A percentile compares a stretch with the other conserved stretches of the same genome.
phyloP scores from a whole-genome alignment of 53 echinoderm and acorn worm species.

The Zoroaster sp. region DNA sequence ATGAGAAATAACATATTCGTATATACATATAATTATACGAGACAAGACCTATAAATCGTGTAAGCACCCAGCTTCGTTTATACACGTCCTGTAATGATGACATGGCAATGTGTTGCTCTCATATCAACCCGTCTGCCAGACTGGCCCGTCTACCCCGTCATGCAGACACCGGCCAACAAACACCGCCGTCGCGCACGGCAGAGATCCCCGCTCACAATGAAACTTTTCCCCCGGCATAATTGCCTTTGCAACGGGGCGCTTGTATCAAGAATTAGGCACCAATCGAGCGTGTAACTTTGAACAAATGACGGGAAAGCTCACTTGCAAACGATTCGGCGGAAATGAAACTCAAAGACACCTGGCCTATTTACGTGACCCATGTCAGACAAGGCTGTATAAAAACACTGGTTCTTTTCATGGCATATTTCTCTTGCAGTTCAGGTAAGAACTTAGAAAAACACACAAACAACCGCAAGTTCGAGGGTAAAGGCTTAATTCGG shows the following conservation, averaged over 20 bases:
- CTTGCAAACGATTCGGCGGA: slow-evolving; percentile 36
- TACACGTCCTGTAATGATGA: too few relatives aligned
- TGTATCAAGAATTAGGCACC: slow-evolving; percentile 39
- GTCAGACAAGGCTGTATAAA: slow-evolving; percentile 23
- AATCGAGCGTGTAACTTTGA: slow-evolving; percentile 36
- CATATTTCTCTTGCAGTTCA: slow-evolving; percentile 16
- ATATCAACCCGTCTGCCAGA: too few relatives aligned
- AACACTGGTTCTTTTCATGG: neutral
- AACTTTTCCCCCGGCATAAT: neutral
- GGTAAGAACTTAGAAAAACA: neutral
- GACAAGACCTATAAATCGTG: too few relatives aligned
- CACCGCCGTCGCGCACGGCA: neutral
- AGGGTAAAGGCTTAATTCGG: neutral
- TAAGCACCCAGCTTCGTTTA: too few relatives aligned
- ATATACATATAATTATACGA: too few relatives aligned
- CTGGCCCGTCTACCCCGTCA: neutral
- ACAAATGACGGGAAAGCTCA: slow-evolving; percentile 29
- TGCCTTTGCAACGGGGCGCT: neutral
- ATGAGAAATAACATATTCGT: too few relatives aligned
- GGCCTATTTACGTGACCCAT: slow-evolving; percentile 37
- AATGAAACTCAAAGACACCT: slow-evolving; percentile 32
- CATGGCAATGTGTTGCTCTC: too few relatives aligned
- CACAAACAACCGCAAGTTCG: slow-evolving; percentile 20
- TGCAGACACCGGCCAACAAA: neutral
- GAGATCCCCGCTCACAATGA: neutral